Evolutionary conservation across 2,888 invertebrate species (phyloP).

Genomic region (Euplagia quadripunctaria): DNA sequence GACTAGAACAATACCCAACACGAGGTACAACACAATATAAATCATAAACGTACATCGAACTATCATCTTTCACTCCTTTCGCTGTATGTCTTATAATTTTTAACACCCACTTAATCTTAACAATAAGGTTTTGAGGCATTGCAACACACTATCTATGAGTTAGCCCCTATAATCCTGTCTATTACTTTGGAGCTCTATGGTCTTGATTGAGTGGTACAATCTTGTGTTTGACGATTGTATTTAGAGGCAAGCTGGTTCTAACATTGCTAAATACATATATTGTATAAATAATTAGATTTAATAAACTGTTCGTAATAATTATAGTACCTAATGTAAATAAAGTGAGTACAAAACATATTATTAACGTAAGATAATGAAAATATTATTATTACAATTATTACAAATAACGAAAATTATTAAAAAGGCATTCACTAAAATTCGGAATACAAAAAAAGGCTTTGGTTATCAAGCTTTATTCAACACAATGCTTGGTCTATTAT

Average conservation of each 20-base stretch:
- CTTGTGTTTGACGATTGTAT: conserved; percentile 46
- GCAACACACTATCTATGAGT: conserved; percentile 59
- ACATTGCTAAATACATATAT: conserved; percentile 12
- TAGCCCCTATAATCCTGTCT: conserved; percentile 38
- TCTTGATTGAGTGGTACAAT: conserved; percentile 37
- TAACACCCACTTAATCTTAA: conserved; percentile 85
- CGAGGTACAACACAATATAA: conserved; percentile 80
- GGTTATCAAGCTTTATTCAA: conserved; percentile 65
- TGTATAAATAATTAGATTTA: no score
- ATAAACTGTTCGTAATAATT: neutral
- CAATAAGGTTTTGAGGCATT: conserved; percentile 71
- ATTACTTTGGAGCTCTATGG: conserved; percentile 38
- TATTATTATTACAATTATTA: neutral
- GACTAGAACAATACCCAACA: conserved; percentile 78
- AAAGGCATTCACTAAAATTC: conserved; percentile 44
- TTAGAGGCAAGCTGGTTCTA: conserved; percentile 35
- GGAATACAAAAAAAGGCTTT: conserved; percentile 55
- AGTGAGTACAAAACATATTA: neutral
- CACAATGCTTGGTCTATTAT: conserved; percentile 66
- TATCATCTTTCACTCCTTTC: conserved; percentile 81
- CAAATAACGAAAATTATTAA: conserved; percentile 12
- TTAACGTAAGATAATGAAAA: no score
- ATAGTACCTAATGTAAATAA: neutral
- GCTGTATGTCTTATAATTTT: conserved; percentile 81
- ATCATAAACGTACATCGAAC: conserved; percentile 77